These are phyloP conservation scores for Platalea minor DNA, from an alignment of 2,797 vertebrate species.

Conservation along the genomic window DNA sequence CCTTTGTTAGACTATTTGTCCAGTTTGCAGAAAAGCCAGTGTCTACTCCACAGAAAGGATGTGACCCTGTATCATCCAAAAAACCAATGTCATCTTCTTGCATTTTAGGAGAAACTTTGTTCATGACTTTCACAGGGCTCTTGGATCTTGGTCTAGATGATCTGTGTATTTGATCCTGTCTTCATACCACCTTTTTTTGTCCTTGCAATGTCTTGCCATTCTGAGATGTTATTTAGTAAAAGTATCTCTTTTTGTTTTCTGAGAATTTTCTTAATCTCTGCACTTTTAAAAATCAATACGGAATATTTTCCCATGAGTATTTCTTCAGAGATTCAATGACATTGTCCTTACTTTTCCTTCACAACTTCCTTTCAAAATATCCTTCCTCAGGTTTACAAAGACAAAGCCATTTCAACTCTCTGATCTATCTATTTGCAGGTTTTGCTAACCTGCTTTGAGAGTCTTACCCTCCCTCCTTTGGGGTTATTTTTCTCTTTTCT, in stretches of 20 bases:
- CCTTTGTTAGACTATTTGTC: background rate
- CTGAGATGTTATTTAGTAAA: background rate
- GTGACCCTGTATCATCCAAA: background rate
- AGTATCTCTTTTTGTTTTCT: background rate
- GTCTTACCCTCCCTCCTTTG: background rate
- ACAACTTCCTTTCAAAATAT: background rate
- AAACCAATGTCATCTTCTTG: background rate
- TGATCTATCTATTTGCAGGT: background rate
- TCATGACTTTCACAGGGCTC: background rate
- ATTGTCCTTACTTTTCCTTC: background rate
- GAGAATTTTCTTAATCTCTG: background rate
- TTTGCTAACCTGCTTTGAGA: background rate
- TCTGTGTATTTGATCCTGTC: background rate
- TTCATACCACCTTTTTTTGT: background rate
- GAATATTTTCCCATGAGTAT: background rate
- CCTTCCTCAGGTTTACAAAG: background rate
- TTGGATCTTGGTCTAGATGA: background rate
- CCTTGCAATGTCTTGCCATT: background rate
- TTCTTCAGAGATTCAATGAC: background rate
- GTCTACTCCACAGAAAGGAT: background rate
- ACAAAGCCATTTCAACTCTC: background rate
- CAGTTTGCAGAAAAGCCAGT: background rate
- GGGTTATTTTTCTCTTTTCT: background rate
- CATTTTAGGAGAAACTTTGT: background rate
- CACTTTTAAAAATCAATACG: background rate